Evolutionary conservation across 2,888 invertebrate genomes (phyloP), one percentile per base, ranked within the genome.

Genomic region (Trichopria drosophilae): DNA sequence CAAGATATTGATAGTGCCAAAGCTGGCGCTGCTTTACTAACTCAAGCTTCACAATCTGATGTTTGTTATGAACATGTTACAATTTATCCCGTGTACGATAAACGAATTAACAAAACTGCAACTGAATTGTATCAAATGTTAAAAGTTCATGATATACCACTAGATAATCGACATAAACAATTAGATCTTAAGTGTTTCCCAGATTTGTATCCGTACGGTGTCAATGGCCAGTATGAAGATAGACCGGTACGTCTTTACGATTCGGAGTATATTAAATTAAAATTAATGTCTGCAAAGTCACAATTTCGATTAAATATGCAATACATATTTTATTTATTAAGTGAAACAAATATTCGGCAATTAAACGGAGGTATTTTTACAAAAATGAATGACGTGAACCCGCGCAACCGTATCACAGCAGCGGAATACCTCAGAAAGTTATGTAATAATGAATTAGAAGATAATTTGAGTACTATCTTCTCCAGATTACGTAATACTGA

Each of bases 321-420:
- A 40, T 62, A 60, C 47, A 35, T 66, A 18, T 66, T 65, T 51
- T 62, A 52, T 53, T 56, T 61, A 35, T 44, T 64, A 34, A 45
- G 62, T 43, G 51, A 65, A 39, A 48, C 51, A 15, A 65, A 61
- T 44, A 52, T 63, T 4, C 41, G 61, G 26, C 60, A 61, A 53
- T 43, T 63, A 24, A 51, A 34, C 37, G 50, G 47, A 12, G 59
- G 58, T 19, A 60, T 62, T n/a, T 62, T 55, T 40, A 36, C 46
- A 19, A 59, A 55, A 53, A 26, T 60, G 12, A 58, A 59, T 46
- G 37, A 58, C 9, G 43, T 51, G 6, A 58, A 58, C 47, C 47
- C 58, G n/a, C 19, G 24, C 6, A 50, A 51, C 34, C 55, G 53
- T 45, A 45, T 55, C 20, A 57, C 56, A 4, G 54, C 51, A 4